Evolutionary conservation across 2,797 vertebrate species (phyloP).

Genomic region (Cyprinella venusta): DNA sequence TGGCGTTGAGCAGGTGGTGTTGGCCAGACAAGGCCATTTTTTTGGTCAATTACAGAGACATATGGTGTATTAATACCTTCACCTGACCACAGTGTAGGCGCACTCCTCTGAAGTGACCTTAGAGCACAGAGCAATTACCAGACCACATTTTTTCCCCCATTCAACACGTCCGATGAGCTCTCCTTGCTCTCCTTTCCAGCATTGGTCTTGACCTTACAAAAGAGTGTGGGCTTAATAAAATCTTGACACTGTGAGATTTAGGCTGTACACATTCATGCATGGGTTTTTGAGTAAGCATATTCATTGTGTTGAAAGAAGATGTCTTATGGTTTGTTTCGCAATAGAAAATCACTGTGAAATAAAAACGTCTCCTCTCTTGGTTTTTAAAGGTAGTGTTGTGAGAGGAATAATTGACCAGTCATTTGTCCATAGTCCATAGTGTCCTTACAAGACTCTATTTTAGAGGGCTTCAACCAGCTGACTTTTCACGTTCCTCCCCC

Average conservation of each 20-base stretch:
- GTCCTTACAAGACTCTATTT: neutral
- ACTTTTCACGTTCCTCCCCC: neutral
- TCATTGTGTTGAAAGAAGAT: neutral
- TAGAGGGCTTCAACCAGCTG: neutral
- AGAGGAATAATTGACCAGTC: neutral
- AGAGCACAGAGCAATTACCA: conserved; percentile 41
- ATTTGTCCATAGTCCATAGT: neutral
- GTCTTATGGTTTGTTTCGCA: neutral
- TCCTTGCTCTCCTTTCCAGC: neutral
- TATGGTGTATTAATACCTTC: conserved; percentile 57
- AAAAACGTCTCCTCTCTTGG: neutral
- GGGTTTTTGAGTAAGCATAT: neutral
- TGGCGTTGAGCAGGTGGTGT: conserved; percentile 38
- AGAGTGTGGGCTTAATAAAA: neutral
- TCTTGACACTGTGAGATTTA: conserved; percentile 7
- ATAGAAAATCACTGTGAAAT: neutral
- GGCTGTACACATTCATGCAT: neutral
- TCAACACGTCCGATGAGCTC: conserved; percentile 3
- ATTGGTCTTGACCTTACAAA: neutral
- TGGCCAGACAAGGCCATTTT: conserved; percentile 45
- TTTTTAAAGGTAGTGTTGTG: neutral
- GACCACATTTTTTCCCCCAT: conserved; percentile 5
- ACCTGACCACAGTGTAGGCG: conserved; percentile 32
- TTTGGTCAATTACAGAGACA: conserved; percentile 53
- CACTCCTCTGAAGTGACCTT: conserved; percentile 48